Evolutionary conservation across 1,140 invertebrate species (phyloP).

Genomic region (Scaptomyza montana): DNA sequence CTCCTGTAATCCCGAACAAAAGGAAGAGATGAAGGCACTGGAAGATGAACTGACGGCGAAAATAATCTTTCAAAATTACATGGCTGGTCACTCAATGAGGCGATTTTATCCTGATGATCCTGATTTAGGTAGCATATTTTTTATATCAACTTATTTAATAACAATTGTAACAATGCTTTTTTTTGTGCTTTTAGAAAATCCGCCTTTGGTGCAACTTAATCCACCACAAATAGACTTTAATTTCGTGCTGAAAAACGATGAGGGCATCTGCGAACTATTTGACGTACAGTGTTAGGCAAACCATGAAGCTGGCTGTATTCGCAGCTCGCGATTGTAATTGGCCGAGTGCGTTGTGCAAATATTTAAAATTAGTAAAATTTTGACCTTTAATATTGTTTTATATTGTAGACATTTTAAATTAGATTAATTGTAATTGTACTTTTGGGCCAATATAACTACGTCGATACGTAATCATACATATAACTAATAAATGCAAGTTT

Average conservation of each 20-base stretch:
- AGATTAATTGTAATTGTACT: slow-evolving; percentile 71
- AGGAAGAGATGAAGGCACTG: slow-evolving; percentile 71
- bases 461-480: slow-evolving; percentile 23
- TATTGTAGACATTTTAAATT: slow-evolving; percentile 67
- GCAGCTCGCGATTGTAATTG: slow-evolving; percentile 50
- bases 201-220: slow-evolving; percentile 75
- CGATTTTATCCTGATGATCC: slow-evolving; percentile 81
- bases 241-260: slow-evolving; percentile 74
- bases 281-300: slow-evolving; percentile 72
- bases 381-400: slow-evolving; percentile 82
- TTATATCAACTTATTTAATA: neutral
- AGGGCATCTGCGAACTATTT: slow-evolving; percentile 81
- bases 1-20: slow-evolving; percentile 75
- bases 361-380: slow-evolving; percentile 75
- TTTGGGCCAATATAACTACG: slow-evolving; percentile 59
- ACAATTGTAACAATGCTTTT: neutral
- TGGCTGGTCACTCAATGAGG: slow-evolving; percentile 68
- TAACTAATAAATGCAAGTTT: neutral
- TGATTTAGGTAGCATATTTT: slow-evolving; percentile 58
- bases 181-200: slow-evolving; percentile 64
- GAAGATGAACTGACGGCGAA: slow-evolving; percentile 78
- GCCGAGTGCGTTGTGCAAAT: slow-evolving; percentile 79
- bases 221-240: slow-evolving; percentile 79
- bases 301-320: slow-evolving; percentile 9
- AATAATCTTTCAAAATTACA: slow-evolving; percentile 76